Conservation (phyloP, 2,113 vertebrate species). For the Gnathonemus longibarbis region DNA sequence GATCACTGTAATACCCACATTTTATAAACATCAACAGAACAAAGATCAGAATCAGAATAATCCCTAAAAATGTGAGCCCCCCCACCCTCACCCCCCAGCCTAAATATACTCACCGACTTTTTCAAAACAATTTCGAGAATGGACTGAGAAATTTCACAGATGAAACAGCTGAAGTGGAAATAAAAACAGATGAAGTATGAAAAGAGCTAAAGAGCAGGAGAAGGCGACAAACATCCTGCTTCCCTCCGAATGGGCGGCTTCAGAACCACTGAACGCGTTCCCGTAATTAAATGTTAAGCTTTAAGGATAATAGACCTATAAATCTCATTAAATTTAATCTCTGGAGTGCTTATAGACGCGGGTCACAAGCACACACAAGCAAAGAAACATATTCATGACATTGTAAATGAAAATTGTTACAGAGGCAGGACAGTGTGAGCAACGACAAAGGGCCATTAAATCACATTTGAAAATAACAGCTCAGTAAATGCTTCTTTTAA, state of each 20-base stretch:
- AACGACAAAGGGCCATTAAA: not conserved
- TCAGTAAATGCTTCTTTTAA: slow-evolving; percentile 16
- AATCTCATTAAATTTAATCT: slow-evolving; percentile 59
- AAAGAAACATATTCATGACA: slow-evolving; percentile 30
- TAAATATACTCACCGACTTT: not conserved
- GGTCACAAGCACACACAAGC: slow-evolving; percentile 27
- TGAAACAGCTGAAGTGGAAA: slow-evolving; percentile 34
- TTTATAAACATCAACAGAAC: not conserved
- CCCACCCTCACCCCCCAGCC: not conserved
- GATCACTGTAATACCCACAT: not conserved
- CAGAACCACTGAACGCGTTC: slow-evolving; percentile 56
- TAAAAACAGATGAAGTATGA: slow-evolving; percentile 3
- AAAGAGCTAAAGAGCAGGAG: not conserved
- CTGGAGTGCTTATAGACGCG: slow-evolving; percentile 50
- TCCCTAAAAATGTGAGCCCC: not conserved
- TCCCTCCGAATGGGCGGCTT: slow-evolving; percentile 55
- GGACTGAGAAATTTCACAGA: not conserved
- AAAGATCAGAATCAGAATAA: slow-evolving; percentile 7
- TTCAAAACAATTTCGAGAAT: not conserved
- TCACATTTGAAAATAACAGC: slow-evolving; percentile 17
- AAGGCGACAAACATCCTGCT: slow-evolving; percentile 44
- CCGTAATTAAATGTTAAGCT: slow-evolving; percentile 55
- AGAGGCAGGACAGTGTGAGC: slow-evolving; percentile 11
- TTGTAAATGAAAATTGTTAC: slow-evolving; percentile 25
- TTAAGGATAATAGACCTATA: slow-evolving; percentile 58